Base-by-base conservation (phyloP, 2,888 invertebrate species). In the Acrobasis repandana region DNA sequence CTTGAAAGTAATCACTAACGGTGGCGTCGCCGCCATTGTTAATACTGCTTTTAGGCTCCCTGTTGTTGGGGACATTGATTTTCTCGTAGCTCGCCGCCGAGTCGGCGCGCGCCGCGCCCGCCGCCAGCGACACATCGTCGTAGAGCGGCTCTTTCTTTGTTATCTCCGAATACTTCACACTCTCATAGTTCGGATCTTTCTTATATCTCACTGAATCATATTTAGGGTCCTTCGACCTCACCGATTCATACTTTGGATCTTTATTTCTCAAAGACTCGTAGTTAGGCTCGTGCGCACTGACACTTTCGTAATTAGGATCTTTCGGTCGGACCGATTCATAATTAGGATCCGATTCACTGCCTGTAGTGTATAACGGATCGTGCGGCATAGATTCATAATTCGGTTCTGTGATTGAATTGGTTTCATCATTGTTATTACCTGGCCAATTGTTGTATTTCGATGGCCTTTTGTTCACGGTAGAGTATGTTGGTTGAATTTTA, bases 171-270 rank as follows among this genome's bases (percentile, higher is more conserved):
- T 96, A 96, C 69, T 95, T 95, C 0, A 97, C 96, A 67, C 96
- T 96, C 79, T 97, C 96, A 74, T 97, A 97, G 79, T 96, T 96
- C 0, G 96, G 96, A 89, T 96, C 95, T 54, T 93, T 93, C 69
- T 85, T 88, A 15, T 88, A 89, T 18, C 88, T 76, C 79, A 96
- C 94, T 16, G 95, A 95, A 76, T 96, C 96, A 74, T 96, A 96
- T 79, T 96, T 96, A 0, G 95, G 94, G 76, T 95, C 96, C 84
- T 87, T 86, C 1, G 82, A 81, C 38, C 85, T 75, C 2, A 86
- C 75, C 0, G 85, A 85, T 67, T 95, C 95, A 72, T 95, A 95
- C 78, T 94, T 94, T 0, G 93, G 93, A 79, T 95, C 96, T 58
- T 88, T 90, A 69, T 93, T 93, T 67, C 91, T 86, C 1, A 95